A percentile compares a stretch with the other conserved stretches of the same genome.
Conservation (phyloP, 2,113 vertebrate genomes). For the Microtus ochrogaster region DNA sequence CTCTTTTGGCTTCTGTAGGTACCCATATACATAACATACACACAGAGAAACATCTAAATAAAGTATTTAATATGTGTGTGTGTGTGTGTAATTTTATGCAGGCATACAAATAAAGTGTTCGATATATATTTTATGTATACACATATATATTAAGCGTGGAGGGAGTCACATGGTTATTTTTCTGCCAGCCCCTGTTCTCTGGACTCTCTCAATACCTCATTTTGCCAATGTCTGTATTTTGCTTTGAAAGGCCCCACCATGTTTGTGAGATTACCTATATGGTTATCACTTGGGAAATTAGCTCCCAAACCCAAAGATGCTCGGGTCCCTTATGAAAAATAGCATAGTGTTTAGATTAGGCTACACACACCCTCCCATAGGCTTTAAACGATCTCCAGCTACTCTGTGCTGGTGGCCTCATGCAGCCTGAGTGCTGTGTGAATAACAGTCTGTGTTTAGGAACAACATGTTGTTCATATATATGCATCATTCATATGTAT, state of each 20-base stretch:
- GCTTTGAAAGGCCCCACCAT: background rate
- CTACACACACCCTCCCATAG: background rate
- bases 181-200: background rate
- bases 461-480: background rate
- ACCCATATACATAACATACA: background rate
- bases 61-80: background rate
- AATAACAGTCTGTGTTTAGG: background rate
- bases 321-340: background rate
- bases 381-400: background rate
- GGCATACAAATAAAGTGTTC: background rate
- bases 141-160: background rate
- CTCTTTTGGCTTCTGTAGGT: background rate
- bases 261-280: too few species aligned
- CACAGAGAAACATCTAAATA: background rate
- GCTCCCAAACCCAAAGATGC: background rate
- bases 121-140: background rate
- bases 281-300: background rate
- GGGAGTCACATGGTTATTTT: background rate
- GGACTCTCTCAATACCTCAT: background rate
- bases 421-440: too few species aligned
- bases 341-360: background rate
- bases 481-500: background rate
- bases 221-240: background rate
- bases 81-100: background rate
- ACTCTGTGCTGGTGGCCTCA: background rate